phyloP scores from a whole-genome alignment of 2,888 invertebrate genomes.

The Lordiphosa andalusiaca region DNA sequence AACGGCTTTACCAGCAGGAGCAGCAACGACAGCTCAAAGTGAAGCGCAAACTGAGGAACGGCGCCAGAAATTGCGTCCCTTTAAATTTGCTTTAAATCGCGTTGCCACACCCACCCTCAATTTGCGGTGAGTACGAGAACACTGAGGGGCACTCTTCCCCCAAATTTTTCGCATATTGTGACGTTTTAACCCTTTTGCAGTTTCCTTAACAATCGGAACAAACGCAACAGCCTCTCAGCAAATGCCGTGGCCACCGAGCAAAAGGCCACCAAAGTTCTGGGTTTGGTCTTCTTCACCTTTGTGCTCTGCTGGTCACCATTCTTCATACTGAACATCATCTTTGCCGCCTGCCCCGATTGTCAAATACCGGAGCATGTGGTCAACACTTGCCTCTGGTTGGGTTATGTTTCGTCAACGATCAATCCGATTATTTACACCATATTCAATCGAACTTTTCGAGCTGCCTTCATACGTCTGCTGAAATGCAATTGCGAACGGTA shows the following conservation, averaged over 20 bases:
- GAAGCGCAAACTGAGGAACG: constrained; percentile 85
- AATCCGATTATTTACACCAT: constrained; percentile 97
- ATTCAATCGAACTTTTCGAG: constrained; percentile 93
- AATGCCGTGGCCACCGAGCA: constrained; percentile 95
- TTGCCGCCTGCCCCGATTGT: constrained; percentile 91
- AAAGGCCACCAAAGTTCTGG: constrained; percentile 93
- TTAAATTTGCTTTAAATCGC: constrained; percentile 84
- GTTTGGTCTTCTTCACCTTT: constrained; percentile 95
- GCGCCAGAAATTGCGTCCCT: constrained; percentile 83
- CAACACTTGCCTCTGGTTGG: constrained; percentile 93
- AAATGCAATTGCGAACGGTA: constrained; percentile 89
- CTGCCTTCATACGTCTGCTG: constrained; percentile 89
- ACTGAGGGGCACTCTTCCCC: background rate
- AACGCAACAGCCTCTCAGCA: constrained; percentile 86
- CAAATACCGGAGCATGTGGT: constrained; percentile 86
- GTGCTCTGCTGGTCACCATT: constrained; percentile 97
- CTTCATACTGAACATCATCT: constrained; percentile 92
- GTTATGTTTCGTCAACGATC: constrained; percentile 94
- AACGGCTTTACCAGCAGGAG: constrained; percentile 84
- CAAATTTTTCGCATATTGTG: constrained; percentile 5
- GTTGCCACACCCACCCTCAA: constrained; percentile 84
- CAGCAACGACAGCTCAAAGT: constrained; percentile 79
- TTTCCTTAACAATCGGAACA: constrained; percentile 86
- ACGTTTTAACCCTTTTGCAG: constrained; percentile 78
- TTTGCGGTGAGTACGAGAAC: constrained; percentile 78